Base-by-base conservation (phyloP, 1,140 invertebrate genomes). In the Eupeodes corollae region DNA sequence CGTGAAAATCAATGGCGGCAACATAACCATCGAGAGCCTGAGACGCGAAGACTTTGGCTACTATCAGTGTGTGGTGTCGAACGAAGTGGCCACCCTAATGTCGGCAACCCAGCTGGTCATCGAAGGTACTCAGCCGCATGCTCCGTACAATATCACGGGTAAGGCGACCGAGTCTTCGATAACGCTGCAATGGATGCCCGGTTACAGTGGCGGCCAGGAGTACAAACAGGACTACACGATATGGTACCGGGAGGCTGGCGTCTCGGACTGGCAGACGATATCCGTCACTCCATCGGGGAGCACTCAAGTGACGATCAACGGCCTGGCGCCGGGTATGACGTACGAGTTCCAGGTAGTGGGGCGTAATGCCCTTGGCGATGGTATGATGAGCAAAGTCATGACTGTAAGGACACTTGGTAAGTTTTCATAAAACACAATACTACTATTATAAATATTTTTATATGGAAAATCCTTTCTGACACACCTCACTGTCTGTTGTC, bases 341-440 rank as follows among this genome's bases (percentile, higher is more conserved):
- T 97, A 98, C 71, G 91, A 98, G 70, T 97, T 98, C 72, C 89
- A 94, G 75, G 91, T 98, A 39, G 81, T 95, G 52, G 91, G 93
- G 31, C 88, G 91, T 61, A 98, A 97, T 68, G 81, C 84, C 5
- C 77, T 94, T 30, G 93, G 93, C 39, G 90, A 95, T 63, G 92
- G 93, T 46, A 88, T 94, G 82, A 86, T 89, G 76, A 96, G 91
- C 71, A 87, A 92, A 70, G 80, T 89, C 34, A 86, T 96, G 57
- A 86, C 82, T 21, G 85, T 92, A 46, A 79, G 80, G 67, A 98
- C 93, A 33, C 77, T 91, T 63, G 91, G 93, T 96, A 80, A 79
- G 75, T 70, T 46, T 46, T 13, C 13, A 9, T 33, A 33, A n/a
- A n/a, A n/a, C n/a, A n/a, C n/a, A n/a, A n/a, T n/a, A n/a, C n/a